Base-by-base conservation (phyloP, 2,797 vertebrate species). In the Pelochelys cantorii region DNA sequence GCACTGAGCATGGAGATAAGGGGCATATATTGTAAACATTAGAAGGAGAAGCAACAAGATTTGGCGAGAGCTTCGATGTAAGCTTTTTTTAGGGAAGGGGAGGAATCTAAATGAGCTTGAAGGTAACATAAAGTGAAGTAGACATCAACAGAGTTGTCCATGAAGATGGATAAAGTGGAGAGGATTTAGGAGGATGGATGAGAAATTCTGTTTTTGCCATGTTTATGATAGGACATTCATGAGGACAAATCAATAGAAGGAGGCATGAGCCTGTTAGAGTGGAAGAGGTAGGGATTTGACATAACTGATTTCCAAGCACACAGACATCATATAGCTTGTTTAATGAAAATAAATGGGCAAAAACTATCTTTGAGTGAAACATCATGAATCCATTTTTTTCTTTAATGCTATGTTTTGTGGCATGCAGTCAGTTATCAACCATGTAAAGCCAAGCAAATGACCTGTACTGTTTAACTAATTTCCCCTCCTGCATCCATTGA, bases 211-310 rank as follows among this genome's bases (percentile, higher is more conserved):
- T 80, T 57, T 87, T 94, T 89, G 37, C 34, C 0, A 0, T 89
- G 15, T 89, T 94, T 80, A 22, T 78, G 60, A 23, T 86, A 81
- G 56, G 55, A 89, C 93, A 91, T 95, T 60, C 55, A 60, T 71
- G n/a, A 42, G 15, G 22, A 1, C 37, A 17, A 0, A 0, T 59
- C 65, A 85, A 65, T 81, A 87, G 48, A 74, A 60, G 48, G 57
- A 87, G 77, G 68, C 1, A 31, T 11, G 34, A 88, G n/a, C 48
- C 48, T 59, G 68, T 25, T 4, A 85, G 65, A 27, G 3, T 14
- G 31, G 52, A 15, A 37, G 13, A 25, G 37, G 25, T 27, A 29
- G 42, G 74, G 7, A 71, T 82, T 88, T 90, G 80, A 89, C 34
- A 25, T 57, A 87, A 48, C 42, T 34, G 79, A 25, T 37, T 62